Evolutionary conservation across 2,888 invertebrate genomes (phyloP), one percentile per base, ranked within the genome.

Genomic region (Conus canariensis): DNA sequence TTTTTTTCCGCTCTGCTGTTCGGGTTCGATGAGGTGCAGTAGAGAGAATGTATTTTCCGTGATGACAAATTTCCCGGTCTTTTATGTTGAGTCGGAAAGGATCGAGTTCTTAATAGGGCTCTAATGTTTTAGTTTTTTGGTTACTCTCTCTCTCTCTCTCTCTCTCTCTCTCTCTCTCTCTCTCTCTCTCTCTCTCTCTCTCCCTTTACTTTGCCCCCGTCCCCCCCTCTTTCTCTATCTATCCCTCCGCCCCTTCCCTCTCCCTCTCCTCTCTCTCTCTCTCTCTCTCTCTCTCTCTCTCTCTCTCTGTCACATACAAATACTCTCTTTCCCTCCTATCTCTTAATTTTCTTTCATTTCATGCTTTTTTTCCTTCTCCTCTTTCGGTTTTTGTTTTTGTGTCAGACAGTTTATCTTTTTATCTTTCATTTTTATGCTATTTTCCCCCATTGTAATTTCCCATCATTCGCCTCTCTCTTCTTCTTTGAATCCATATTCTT

Each of bases 161-260:
- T 70, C 70, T 70, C 70, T 70, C 70, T 70, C 70, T 22, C n/a
- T 22, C n/a, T 22, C n/a, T 22, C 70, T 70, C 70, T 70, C 70
- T 70, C 74, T 74, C 74, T 74, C 64, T n/a, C 74, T 74, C 74
- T 74, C n/a, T 74, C 74, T 74, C n/a, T 74, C 74, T 70, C 74
- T 74, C n/a, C n/a, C 25, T 25, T n/a, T 25, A 10, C 70, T 74
- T n/a, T 74, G n/a, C n/a, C 74, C n/a, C 74, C n/a, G 7, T 25
- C 25, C n/a, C 74, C 74, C 74, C n/a, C 74, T 25, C 74, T 74
- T 9, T 74, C 25, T 74, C 25, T 74, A 25, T 70, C 74, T 74
- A 16, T 67, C 67, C 45, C 45, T 45, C 45, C 45, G 45, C 45
- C 74, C n/a, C 74, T 74, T 22, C n/a, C 74, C 9, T 22, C n/a